Evolutionary conservation across 2,888 invertebrate species (phyloP), one percentile per base, ranked within the genome.

Genomic region (Achlya flavicornis): DNA sequence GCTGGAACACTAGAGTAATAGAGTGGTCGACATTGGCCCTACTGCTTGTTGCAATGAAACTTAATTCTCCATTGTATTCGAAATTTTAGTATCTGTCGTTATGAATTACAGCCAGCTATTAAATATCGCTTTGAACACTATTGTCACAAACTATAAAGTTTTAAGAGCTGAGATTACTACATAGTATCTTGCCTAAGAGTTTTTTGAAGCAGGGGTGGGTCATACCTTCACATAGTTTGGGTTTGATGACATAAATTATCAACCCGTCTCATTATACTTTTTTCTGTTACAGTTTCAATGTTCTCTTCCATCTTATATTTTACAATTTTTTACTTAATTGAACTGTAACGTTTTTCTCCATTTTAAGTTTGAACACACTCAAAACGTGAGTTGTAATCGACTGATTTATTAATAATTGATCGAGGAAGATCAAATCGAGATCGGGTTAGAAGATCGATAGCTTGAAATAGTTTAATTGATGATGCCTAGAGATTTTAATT

Each of bases 71-170:
- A 85, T 85, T 85, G 85, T 85, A 65, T 76, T 73, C 43, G 64
- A 58, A 66, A 70, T 75, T 88, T 86, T 85, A 83, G 78, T 81
- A 75, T 73, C 74, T 65, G 78, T 79, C 80, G 79, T 84, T 85
- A 85, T 84, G 84, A 84, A 79, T 88, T 85, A 87, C 79, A 81
- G 74, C 81, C 70, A 71, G 75, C 78, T 78, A 78, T 88, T 87
- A 87, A 38, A 64, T 76, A 73, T 76, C 79, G 76, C 72, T 74
- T 73, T 70, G 73, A 79, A 80, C 73, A 66, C 70, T 69, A 74
- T 72, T 77, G 80, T 80, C 73, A 66, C 57, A 69, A 64, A 60
- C 73, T 66, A 77, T 82, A 77, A 81, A 80, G 69, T 74, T 72
- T 78, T 75, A 78, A 68, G 69, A 70, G 75, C 66, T 66, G 68